phyloP scores from a whole-genome alignment of 2,113 vertebrate genomes.

The Ifrita kowaldi region DNA sequence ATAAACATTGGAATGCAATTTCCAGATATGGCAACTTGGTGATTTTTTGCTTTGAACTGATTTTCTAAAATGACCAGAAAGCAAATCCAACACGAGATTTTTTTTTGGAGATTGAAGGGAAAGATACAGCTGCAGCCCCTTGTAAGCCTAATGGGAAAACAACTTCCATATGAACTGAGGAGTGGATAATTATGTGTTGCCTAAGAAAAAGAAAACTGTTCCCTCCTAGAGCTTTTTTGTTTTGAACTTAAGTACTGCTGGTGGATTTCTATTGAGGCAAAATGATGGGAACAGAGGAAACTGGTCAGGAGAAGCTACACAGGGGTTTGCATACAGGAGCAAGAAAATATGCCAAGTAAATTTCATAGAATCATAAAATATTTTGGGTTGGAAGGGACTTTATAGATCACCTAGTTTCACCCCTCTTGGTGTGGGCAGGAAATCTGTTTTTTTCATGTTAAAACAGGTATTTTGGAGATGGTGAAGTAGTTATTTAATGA shows the following conservation, averaged over 20 bases:
- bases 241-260: neutral
- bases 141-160: neutral
- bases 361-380: neutral
- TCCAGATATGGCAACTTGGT: neutral
- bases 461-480: neutral
- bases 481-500: neutral
- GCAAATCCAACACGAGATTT: neutral
- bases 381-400: neutral
- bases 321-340: neutral
- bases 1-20: neutral
- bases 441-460: neutral
- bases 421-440: neutral
- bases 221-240: neutral
- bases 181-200: constrained; percentile 45
- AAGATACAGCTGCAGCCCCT: constrained; percentile 27
- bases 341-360: neutral
- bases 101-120: neutral
- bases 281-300: neutral
- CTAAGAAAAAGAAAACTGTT: neutral
- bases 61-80: constrained; percentile 1
- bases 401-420: neutral
- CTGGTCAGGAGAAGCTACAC: neutral
- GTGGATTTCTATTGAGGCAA: neutral
- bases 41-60: neutral
- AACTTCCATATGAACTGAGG: neutral